Evolutionary conservation across 2,888 invertebrate genomes (phyloP).

Genomic region (Parnassius mnemosyne): DNA sequence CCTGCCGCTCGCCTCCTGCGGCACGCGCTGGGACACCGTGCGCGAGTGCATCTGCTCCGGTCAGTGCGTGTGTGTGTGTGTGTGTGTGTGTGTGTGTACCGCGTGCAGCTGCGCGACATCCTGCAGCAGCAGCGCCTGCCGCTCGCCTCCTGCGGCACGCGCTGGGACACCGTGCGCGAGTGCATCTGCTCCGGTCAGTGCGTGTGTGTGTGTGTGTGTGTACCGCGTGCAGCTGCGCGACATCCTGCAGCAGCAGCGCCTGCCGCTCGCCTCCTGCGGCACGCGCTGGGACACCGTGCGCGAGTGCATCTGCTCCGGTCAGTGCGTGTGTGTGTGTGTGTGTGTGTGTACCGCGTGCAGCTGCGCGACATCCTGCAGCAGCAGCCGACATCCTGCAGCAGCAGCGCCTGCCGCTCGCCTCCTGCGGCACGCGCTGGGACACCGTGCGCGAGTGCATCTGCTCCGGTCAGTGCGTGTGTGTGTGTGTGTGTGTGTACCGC

Average conservation of each 20-base stretch:
- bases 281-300: constrained; percentile 98
- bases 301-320: constrained; percentile 98
- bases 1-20: constrained; percentile 93
- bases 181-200: constrained; percentile 87
- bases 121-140: constrained; percentile 88
- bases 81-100: constrained; percentile 98
- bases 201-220: neutral
- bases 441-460: constrained; percentile 97
- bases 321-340: constrained; percentile 82
- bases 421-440: constrained; percentile 99
- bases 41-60: constrained; percentile 92
- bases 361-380: no score
- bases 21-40: constrained; percentile 98
- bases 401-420: constrained; percentile 93
- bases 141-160: constrained; percentile 95
- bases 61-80: constrained; percentile 95
- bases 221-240: neutral
- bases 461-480: constrained; percentile 11
- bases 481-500: no score
- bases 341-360: constrained; percentile 80
- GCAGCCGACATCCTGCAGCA: constrained; percentile 95
- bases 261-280: constrained; percentile 95
- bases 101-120: constrained; percentile 72
- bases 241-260: constrained; percentile 84
- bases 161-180: constrained; percentile 97